Evolutionary conservation across 30 jellyfish, hydroid and myxozoan species (phyloP).

Genomic region (Hydra vulgaris): DNA sequence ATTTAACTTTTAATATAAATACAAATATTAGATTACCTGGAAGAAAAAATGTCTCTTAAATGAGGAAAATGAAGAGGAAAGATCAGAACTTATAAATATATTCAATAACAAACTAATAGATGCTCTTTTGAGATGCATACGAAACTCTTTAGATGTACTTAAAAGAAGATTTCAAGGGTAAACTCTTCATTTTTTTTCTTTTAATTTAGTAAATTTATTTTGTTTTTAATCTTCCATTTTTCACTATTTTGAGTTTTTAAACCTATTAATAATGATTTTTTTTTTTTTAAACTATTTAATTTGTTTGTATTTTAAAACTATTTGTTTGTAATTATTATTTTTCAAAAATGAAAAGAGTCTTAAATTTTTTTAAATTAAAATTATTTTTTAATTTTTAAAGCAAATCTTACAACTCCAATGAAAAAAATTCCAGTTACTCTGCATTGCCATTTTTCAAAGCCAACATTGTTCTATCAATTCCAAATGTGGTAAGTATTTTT

Average conservation of each 20-base stretch:
- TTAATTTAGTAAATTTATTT: too few species aligned
- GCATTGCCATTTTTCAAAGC: constrained; percentile 59
- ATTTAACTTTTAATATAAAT: too few species aligned
- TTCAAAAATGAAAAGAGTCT: not conserved
- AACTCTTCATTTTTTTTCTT: not conserved
- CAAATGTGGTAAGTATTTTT: constrained; percentile 59
- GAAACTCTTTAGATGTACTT: constrained; percentile 70
- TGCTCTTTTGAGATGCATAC: constrained; percentile 55
- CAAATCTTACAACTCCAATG: constrained; percentile 16
- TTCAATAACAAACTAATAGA: constrained; percentile 71
- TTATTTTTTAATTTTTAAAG: constrained; percentile 39
- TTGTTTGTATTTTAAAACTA: not conserved
- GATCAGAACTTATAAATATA: constrained; percentile 45
- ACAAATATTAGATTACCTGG: constrained; percentile 18
- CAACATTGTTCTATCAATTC: constrained; percentile 70
- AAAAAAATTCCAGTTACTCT: not conserved
- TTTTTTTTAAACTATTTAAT: not conserved
- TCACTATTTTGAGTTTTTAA: too few species aligned
- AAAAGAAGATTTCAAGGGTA: constrained; percentile 93
- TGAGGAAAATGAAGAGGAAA: constrained; percentile 72
- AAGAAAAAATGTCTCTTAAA: constrained; percentile 47
- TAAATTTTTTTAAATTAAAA: too few species aligned
- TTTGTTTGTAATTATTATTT: too few species aligned
- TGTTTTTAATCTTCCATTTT: not conserved
- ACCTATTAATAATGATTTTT: not conserved